Conservation (phyloP, 1,140 invertebrate species). For the Heliconius hermathena region DNA sequence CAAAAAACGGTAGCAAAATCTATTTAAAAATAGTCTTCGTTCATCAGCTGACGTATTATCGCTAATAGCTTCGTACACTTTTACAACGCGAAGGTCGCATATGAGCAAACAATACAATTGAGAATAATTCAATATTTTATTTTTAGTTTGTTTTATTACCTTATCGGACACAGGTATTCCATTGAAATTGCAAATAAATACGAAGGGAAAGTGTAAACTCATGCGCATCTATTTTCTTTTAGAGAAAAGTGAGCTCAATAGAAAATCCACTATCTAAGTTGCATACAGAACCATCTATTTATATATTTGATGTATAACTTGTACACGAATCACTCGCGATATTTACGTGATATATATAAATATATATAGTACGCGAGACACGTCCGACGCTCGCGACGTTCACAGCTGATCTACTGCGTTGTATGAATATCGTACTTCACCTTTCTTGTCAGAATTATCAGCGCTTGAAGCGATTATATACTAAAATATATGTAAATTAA, state of each 20-base stretch:
- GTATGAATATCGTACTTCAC: conserved; percentile 45
- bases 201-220: conserved; percentile 63
- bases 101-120: conserved; percentile 26
- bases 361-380: conserved; percentile 35
- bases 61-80: conserved; percentile 20
- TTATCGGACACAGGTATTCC: conserved; percentile 14
- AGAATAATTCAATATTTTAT: conserved; percentile 16
- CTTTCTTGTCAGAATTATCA: conserved; percentile 45
- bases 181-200: conserved; percentile 35
- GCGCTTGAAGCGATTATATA: conserved; percentile 51
- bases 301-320: conserved; percentile 38
- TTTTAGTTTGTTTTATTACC: conserved; percentile 20
- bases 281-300: not conserved
- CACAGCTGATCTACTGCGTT: conserved; percentile 58
- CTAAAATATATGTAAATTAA: conserved; percentile 27
- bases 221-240: conserved; percentile 57
- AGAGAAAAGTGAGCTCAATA: conserved; percentile 37
- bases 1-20: not conserved
- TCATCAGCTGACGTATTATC: conserved; percentile 19
- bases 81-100: conserved; percentile 35
- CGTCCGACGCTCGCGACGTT: conserved; percentile 52
- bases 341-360: conserved; percentile 15
- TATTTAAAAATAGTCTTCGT: conserved; percentile 19
- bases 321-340: conserved; percentile 59
- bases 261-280: conserved; percentile 22